phyloP scores from a whole-genome alignment of 2,888 invertebrate genomes.

The Zaprionus obscuricornis region DNA sequence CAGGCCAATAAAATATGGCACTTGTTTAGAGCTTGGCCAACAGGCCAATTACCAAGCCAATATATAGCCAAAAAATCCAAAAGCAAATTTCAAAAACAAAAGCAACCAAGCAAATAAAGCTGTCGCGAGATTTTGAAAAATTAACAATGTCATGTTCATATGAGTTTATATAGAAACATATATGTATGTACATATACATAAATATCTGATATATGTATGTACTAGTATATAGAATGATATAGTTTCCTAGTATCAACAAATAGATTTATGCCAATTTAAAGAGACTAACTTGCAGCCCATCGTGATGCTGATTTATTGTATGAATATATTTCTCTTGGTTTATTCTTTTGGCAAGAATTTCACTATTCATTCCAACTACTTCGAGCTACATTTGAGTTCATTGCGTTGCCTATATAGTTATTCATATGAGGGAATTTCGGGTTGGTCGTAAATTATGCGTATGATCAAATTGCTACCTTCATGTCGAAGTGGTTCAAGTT shows the following conservation, averaged over 20 bases:
- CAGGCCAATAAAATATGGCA: slow-evolving; percentile 77
- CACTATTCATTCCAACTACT: not conserved
- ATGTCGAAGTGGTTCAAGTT: slow-evolving; percentile 43
- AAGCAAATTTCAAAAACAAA: slow-evolving; percentile 27
- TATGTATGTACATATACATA: not conserved
- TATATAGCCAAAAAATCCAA: too few relatives aligned
- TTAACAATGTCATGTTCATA: slow-evolving; percentile 53
- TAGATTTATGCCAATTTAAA: slow-evolving; percentile 75
- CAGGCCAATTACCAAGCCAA: slow-evolving; percentile 68
- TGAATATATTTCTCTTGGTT: too few relatives aligned
- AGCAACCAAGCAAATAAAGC: slow-evolving; percentile 51
- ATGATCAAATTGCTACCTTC: slow-evolving; percentile 79
- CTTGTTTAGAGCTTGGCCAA: slow-evolving; percentile 62
- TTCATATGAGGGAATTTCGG: slow-evolving; percentile 9
- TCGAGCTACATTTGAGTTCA: not conserved
- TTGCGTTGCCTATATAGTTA: not conserved
- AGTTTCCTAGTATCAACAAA: slow-evolving; percentile 35
- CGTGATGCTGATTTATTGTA: slow-evolving; percentile 68
- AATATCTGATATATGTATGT: not conserved
- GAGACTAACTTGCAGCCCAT: slow-evolving; percentile 44
- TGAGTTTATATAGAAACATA: not conserved
- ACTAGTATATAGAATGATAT: not conserved
- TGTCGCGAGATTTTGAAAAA: slow-evolving; percentile 78
- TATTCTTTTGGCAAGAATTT: slow-evolving; percentile 28
- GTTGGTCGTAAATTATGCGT: slow-evolving; percentile 62